Percentiles rank a stretch among this genome's conserved stretches.
Conservation (phyloP, 2,113 vertebrate species). For the Gobius niger region DNA sequence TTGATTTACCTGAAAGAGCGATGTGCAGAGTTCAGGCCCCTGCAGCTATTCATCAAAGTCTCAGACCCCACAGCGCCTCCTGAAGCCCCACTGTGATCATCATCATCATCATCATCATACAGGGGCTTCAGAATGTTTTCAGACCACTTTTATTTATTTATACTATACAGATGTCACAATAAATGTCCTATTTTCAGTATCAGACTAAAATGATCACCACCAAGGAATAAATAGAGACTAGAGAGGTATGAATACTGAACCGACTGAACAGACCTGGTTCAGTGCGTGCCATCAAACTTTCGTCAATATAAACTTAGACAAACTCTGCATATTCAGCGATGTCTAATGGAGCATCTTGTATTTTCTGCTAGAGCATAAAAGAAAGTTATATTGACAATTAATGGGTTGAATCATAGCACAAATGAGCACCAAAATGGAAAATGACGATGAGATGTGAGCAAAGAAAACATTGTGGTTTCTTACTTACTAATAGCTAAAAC, state of each 20-base stretch:
- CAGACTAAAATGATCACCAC: too few relatives aligned
- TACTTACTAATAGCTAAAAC: too few relatives aligned
- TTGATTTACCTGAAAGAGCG: constrained; percentile 61
- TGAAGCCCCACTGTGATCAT: not conserved
- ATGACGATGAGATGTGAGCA: not conserved
- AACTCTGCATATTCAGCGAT: not conserved
- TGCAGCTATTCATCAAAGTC: constrained; percentile 68
- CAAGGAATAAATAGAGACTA: too few relatives aligned
- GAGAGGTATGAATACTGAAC: not conserved
- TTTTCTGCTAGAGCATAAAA: not conserved
- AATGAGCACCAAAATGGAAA: not conserved
- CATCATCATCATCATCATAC: not conserved
- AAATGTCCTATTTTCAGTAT: too few relatives aligned
- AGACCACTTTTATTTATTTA: too few relatives aligned
- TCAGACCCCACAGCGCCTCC: constrained; percentile 31
- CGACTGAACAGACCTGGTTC: too few relatives aligned
- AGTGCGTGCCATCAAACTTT: not conserved
- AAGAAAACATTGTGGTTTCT: too few relatives aligned
- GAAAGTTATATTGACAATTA: not conserved
- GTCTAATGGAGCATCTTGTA: not conserved
- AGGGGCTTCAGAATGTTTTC: too few relatives aligned
- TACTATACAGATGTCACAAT: too few relatives aligned
- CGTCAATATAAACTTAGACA: not conserved
- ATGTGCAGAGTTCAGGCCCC: constrained; percentile 59
- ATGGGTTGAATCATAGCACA: not conserved